Conservation (phyloP, 2,113 vertebrate genomes). For the Marcusenius ussheri region DNA sequence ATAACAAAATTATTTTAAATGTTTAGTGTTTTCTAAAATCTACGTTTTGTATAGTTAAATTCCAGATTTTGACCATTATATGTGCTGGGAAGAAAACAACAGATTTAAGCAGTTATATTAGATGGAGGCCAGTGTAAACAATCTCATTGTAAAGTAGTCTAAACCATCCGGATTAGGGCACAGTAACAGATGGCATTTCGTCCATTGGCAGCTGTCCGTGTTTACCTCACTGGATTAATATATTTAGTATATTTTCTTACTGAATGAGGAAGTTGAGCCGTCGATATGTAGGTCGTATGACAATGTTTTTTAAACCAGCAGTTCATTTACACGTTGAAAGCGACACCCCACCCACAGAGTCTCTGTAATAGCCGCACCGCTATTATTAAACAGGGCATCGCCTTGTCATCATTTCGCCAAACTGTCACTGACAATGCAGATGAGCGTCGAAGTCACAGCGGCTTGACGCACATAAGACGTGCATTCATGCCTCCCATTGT, state of each 20-base stretch:
- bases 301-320: not conserved
- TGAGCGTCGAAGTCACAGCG: not conserved
- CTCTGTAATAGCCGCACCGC: not conserved
- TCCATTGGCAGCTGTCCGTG: not conserved
- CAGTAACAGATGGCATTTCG: not conserved
- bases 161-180: not conserved
- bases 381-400: not conserved
- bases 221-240: not conserved
- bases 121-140: not conserved
- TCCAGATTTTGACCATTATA: not conserved
- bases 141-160: not conserved
- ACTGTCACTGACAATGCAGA: not conserved
- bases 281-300: not conserved
- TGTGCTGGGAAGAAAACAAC: not conserved
- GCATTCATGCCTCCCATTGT: not conserved
- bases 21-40: not conserved
- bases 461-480: not conserved
- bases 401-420: not conserved
- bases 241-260: not conserved
- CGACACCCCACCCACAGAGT: not conserved
- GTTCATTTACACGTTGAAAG: not conserved
- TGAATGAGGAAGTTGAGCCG: not conserved
- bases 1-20: not conserved
- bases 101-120: not conserved
- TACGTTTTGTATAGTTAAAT: not conserved